phyloP scores from a whole-genome alignment of 2,888 invertebrate species.

The Orchestes rusci region DNA sequence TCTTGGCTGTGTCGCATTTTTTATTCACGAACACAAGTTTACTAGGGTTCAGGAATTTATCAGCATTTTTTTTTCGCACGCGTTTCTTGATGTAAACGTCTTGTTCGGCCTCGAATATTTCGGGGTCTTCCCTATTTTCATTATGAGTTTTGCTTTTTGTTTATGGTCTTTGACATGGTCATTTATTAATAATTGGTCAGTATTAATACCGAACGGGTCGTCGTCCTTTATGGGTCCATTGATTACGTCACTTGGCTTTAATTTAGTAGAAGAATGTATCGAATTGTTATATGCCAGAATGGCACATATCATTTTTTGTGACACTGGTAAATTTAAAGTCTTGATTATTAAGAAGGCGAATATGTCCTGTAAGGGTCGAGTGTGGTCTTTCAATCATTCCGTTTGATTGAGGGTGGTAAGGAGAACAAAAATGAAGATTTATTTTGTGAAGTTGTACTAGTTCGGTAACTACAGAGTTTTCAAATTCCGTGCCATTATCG shows the following conservation, averaged over 20 bases:
- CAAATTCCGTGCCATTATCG: conserved; percentile 25
- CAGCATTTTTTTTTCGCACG: no score
- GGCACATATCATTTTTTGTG: no score
- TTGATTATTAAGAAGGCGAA: conserved; percentile 14
- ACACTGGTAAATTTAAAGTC: conserved; percentile 4
- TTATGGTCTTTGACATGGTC: not conserved
- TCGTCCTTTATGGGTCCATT: conserved; percentile 2
- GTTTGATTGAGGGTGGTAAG: no score
- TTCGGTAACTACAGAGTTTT: conserved; percentile 21
- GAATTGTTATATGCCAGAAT: no score
- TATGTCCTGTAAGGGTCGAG: conserved; percentile 18
- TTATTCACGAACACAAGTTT: conserved; percentile 1
- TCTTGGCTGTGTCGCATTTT: conserved; percentile 2
- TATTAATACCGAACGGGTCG: not conserved
- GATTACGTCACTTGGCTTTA: not conserved
- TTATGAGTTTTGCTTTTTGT: conserved; percentile 4
- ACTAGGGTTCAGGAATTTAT: no score
- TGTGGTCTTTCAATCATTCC: conserved; percentile 23
- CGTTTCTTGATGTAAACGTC: no score
- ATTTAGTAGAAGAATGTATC: no score
- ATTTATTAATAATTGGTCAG: not conserved
- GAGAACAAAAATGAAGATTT: conserved; percentile 22
- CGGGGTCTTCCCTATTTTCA: not conserved
- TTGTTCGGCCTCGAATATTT: not conserved
- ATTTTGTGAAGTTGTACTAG: conserved; percentile 25